Conservation (phyloP, 2,113 vertebrate species). For the Ceuthmochares aereus region DNA sequence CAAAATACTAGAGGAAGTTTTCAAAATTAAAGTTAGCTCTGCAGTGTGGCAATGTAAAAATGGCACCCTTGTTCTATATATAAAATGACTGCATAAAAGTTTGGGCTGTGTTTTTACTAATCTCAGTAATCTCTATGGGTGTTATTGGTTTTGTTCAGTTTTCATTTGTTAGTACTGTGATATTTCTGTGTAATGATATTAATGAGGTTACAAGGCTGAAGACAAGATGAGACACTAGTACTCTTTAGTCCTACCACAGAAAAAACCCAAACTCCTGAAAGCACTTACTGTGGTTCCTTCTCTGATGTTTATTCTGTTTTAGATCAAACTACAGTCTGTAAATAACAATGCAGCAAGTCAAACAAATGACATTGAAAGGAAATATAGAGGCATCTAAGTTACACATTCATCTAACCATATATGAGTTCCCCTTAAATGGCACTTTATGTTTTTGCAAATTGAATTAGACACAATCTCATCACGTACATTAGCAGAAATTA, state of each 20-base stretch:
- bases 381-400: slow-evolving; percentile 23
- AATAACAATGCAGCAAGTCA: slow-evolving; percentile 36
- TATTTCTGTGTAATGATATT: slow-evolving; percentile 4
- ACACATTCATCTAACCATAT: not conserved
- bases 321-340: not conserved
- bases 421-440: not conserved
- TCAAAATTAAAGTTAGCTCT: not conserved
- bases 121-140: not conserved
- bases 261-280: not conserved
- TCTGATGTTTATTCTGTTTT: slow-evolving; percentile 9
- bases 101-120: not conserved
- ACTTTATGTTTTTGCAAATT: slow-evolving; percentile 50
- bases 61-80: not conserved
- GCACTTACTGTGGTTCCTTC: not conserved
- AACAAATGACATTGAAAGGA: slow-evolving; percentile 33
- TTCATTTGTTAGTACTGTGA: not conserved
- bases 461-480: slow-evolving; percentile 32
- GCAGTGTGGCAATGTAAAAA: not conserved
- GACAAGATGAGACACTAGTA: not conserved
- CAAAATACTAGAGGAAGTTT: not conserved
- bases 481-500: slow-evolving; percentile 37
- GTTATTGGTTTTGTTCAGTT: not conserved
- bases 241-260: not conserved
- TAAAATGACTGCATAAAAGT: not conserved
- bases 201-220: not conserved